Conservation (phyloP, 2,888 invertebrate species). For the Coelinius sp. region DNA sequence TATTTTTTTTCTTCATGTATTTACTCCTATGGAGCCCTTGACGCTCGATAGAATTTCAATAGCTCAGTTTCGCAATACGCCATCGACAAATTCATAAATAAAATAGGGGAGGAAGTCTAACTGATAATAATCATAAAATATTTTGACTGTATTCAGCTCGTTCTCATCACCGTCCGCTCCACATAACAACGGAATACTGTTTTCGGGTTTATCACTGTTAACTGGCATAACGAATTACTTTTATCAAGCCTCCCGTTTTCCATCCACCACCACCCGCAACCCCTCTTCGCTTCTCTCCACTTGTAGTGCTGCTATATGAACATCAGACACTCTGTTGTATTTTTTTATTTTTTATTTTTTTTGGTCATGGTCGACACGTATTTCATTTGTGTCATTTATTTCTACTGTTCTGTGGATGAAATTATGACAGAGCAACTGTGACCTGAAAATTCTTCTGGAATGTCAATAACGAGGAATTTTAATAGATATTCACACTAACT, state of each 20-base stretch:
- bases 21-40: too few relatives aligned
- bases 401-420: background rate
- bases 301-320: too few relatives aligned
- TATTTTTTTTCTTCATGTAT: too few relatives aligned
- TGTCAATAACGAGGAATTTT: background rate
- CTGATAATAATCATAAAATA: slow-evolving; percentile 17
- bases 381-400: slow-evolving; percentile 25
- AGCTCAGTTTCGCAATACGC: background rate
- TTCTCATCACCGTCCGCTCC: background rate
- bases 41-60: background rate
- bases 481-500: background rate
- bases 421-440: background rate
- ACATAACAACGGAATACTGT: slow-evolving; percentile 36
- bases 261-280: background rate
- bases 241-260: slow-evolving; percentile 48
- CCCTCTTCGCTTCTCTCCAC: too few relatives aligned
- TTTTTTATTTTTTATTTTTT: slow-evolving; percentile 3
- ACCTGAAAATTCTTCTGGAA: background rate
- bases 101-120: background rate
- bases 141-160: slow-evolving; percentile 2
- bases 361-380: background rate
- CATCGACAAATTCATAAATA: background rate
- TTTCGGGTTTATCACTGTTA: slow-evolving; percentile 53
- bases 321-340: background rate
- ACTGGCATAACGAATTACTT: slow-evolving; percentile 54